A percentile compares a stretch with the other conserved stretches of the same genome.
phyloP scores from a whole-genome alignment of 2,888 invertebrate genomes.

The Lottia scabra region DNA sequence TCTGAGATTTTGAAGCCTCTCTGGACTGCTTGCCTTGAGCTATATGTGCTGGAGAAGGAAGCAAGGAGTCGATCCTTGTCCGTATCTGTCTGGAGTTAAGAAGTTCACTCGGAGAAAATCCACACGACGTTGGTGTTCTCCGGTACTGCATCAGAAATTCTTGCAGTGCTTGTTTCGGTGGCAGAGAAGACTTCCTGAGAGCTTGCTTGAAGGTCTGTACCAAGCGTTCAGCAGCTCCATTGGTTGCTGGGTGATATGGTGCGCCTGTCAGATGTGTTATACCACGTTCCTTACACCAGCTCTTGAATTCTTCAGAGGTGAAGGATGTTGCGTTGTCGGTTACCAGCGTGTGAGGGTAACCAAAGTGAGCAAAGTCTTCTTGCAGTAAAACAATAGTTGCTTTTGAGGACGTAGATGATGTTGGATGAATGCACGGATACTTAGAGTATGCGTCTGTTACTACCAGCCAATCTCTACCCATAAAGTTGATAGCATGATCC shows the following conservation, averaged over 20 bases:
- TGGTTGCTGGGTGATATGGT: neutral
- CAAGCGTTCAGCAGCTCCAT: neutral
- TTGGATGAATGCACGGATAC: slow-evolving; percentile 7
- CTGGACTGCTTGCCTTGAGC: no score
- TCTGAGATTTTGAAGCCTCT: no score
- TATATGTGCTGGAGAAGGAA: no score
- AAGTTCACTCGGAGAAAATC: no score
- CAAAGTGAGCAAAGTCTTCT: slow-evolving; percentile 29
- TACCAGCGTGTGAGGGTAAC: slow-evolving; percentile 23
- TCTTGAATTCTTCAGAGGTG: neutral
- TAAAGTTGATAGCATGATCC: no score
- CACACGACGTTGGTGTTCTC: no score
- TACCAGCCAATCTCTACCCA: slow-evolving; percentile 1
- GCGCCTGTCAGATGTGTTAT: slow-evolving; percentile 2
- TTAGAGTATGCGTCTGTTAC: slow-evolving; percentile 9
- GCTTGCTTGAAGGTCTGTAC: no score
- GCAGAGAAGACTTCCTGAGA: no score
- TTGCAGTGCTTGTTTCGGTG: no score
- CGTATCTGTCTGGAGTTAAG: no score
- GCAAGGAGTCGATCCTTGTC: no score
- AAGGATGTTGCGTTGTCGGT: slow-evolving; percentile 19
- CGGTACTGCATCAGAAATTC: no score
- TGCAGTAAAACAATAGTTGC: slow-evolving; percentile 4
- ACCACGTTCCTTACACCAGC: slow-evolving; percentile 1
- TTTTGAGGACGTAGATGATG: slow-evolving; percentile 2